Conservation (phyloP, 2,797 vertebrate genomes). For the Brachyalestes nurse region DNA sequence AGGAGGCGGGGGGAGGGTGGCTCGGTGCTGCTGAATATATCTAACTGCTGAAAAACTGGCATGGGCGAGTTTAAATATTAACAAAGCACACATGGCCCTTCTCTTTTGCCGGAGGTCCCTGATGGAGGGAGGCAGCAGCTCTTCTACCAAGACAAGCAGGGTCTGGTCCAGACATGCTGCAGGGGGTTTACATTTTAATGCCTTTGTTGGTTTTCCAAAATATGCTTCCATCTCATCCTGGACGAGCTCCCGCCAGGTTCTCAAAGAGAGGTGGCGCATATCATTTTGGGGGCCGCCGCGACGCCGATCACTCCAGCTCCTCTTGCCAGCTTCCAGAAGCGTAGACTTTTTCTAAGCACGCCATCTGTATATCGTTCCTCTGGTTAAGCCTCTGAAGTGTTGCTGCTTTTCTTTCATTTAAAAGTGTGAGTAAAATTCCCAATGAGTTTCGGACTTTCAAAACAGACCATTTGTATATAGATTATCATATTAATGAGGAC, state of each 20-base stretch:
- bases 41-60: constrained; percentile 75
- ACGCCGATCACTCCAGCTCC: constrained; percentile 42
- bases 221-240: constrained; percentile 83
- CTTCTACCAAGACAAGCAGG: constrained; percentile 80
- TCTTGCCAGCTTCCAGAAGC: constrained; percentile 30
- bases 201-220: constrained; percentile 87
- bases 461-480: background rate
- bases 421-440: constrained; percentile 13
- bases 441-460: background rate
- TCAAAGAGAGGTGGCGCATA: constrained; percentile 77
- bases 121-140: constrained; percentile 79
- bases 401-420: constrained; percentile 31
- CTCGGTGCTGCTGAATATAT: constrained; percentile 62
- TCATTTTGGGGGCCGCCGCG: constrained; percentile 56
- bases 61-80: constrained; percentile 86
- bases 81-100: constrained; percentile 84
- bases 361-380: constrained; percentile 46
- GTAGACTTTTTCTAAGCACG: constrained; percentile 26
- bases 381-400: constrained; percentile 37
- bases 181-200: constrained; percentile 85
- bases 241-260: constrained; percentile 75
- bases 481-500: background rate
- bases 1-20: constrained; percentile 51
- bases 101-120: constrained; percentile 75
- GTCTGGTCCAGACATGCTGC: constrained; percentile 81